Evolutionary conservation across 2,113 vertebrate species (phyloP).

Genomic region (Lophotis ruficrista): DNA sequence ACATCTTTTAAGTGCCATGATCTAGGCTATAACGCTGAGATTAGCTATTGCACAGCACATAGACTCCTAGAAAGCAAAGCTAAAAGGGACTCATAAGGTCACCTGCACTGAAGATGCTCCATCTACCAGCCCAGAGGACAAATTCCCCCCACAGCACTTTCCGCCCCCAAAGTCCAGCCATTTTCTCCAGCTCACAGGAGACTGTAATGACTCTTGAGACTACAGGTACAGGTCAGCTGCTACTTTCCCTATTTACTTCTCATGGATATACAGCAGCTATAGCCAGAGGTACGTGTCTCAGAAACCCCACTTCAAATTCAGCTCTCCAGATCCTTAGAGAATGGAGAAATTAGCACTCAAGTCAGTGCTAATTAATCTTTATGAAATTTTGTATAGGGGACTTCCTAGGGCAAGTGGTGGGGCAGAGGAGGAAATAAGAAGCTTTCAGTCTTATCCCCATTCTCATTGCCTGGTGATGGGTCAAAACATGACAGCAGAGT

Average conservation of each 20-base stretch:
- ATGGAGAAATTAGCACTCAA: neutral
- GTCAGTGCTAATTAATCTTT: neutral
- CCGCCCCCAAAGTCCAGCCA: neutral
- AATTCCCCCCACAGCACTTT: neutral
- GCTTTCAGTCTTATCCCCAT: too few relatives aligned
- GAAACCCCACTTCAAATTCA: neutral
- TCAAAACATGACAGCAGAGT: neutral
- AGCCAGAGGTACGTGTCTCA: neutral
- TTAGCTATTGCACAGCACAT: neutral
- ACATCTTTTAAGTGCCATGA: neutral
- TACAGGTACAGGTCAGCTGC: neutral
- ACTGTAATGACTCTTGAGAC: neutral
- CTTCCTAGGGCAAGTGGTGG: neutral
- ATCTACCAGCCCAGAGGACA: neutral
- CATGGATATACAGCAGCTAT: neutral
- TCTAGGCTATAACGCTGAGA: neutral
- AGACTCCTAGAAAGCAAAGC: neutral
- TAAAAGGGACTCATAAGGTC: neutral
- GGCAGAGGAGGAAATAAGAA: neutral
- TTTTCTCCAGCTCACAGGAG: neutral
- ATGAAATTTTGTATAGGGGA: neutral
- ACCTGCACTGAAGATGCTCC: neutral
- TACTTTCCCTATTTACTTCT: neutral
- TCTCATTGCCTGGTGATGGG: neutral
- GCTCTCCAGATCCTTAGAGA: neutral